Percentiles rank a stretch among this genome's conserved stretches.
These are phyloP conservation scores for Limosa lapponica DNA, from an alignment of 2,797 vertebrate species.

Conservation along the genomic window DNA sequence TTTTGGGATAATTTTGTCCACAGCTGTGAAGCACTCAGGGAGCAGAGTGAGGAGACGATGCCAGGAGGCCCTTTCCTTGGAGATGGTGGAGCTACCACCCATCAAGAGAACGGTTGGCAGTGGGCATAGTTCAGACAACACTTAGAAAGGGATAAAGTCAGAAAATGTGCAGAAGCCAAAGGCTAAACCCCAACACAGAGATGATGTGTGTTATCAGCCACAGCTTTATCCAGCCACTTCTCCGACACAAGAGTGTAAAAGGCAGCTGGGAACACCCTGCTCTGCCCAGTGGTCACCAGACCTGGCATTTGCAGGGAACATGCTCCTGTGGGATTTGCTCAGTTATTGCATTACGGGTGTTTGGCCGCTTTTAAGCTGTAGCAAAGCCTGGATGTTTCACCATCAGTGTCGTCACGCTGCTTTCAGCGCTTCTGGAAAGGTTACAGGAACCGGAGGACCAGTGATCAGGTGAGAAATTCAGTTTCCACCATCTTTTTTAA, in stretches of 20 bases:
- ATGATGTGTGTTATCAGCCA: neutral
- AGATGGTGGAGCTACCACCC: neutral
- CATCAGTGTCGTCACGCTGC: accelerated
- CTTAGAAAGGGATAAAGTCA: neutral
- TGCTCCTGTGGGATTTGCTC: neutral
- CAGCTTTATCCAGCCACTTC: neutral
- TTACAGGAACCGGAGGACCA: neutral
- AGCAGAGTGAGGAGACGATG: neutral
- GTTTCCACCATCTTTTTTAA: neutral
- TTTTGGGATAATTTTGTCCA: neutral
- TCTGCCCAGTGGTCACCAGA: neutral
- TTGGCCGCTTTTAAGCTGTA: neutral
- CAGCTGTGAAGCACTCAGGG: neutral
- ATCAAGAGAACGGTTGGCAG: neutral
- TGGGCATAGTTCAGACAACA: neutral
- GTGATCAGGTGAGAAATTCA: slow-evolving; percentile 29
- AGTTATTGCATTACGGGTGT: neutral
- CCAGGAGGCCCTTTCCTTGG: neutral
- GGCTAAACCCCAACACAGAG: neutral
- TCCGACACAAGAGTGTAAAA: neutral
- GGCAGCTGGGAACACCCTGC: neutral
- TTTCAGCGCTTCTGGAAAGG: neutral
- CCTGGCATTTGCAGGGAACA: neutral
- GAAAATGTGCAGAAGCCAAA: neutral
- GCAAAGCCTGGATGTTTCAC: neutral